Base-by-base conservation (phyloP, 2,888 invertebrate species). In the Ligdia adustata region DNA sequence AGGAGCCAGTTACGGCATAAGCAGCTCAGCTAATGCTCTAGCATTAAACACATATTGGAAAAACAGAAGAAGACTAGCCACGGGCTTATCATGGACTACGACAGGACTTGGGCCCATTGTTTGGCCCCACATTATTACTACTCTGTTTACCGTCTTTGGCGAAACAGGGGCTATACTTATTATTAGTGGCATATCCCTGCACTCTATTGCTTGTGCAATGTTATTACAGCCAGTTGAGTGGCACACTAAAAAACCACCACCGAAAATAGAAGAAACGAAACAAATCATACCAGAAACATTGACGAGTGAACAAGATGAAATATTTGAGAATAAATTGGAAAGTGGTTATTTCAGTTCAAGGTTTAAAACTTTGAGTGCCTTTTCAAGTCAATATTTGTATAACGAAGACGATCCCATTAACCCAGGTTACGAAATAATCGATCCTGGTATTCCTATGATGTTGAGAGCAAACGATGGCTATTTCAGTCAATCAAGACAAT, bases 31-130 rank as follows among this genome's bases (percentile, higher is more conserved):
- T 1, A 94, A 93, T 61, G 92, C 94, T 6, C 74, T 95, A 53
- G 95, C 95, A 1, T 77, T 95, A 47, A 95, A 95, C 66, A 94
- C 94, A 2, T 95, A 93, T 72, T 95, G 95, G 86, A 93, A 93
- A 70, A 89, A 92, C 38, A 92, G 92, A 71, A 90, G 95, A 72
- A 90, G 94, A 68, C 82, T 94, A 26, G 95, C 95, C 0, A 94
- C 94, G 0, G 94, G 95, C 0, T 81, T 94, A 39, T 93, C 93
- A 56, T 94, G 94, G 91, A 93, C 94, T 0, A 92, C 93, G 0
- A 94, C 94, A 1, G 95, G 94, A 0, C 69, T 95, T 14, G 95
- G 95, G 0, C 94, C 95, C 1, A 94, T 95, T 26, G 64, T 94
- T 37, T 93, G 94, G 91, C 95, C 95, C 1, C 92, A 94, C 62